Evolutionary conservation across 1,140 invertebrate species (phyloP), one percentile per base, ranked within the genome.

Genomic region (Anastrepha obliqua): DNA sequence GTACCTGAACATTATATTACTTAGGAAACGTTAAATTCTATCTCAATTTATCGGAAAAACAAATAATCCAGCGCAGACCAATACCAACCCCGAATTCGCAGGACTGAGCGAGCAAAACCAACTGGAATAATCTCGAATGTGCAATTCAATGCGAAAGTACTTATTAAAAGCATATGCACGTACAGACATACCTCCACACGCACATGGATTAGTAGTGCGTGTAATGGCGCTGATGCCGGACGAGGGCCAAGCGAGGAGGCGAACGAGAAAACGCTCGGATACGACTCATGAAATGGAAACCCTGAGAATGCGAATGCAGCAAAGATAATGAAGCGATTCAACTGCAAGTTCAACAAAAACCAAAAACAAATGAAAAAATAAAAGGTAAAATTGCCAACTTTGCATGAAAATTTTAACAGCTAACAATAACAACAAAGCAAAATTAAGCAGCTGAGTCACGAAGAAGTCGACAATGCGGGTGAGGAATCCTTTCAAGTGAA

Each of bases 401-500:
- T 47, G 42, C 74, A 55, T 5, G 47, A 81, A 81, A 81, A 47
- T 74, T 44, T 29, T 39, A 74, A 11, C 17, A 74, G 44, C 70
- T 6, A 47, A 74, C 20, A 15, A 67, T 7, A 47, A 74, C 13
- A 74, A 5, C 39, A 81, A 81, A 81, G n/a, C 7, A 55, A 81
- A 0, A 81, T 55, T 47, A 81, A 55, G 47, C 44, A 81, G 42
- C 42, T 74, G 17, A 81, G 74, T 81, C 74, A 55, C 74, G 47
- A 81, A 81, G 47, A 81, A 81, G 47, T 81, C 74, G 17, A 55
- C 47, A 55, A 81, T 81, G 47, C 2, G 74, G 17, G 74, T 55
- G 74, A 20, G 74, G 74, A 81, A 81, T 81, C 74, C 74, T 55
- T 81, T 81, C 74, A 81, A 81, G 74, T 81, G 74, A 81, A 51